Evolutionary conservation across 2,888 invertebrate genomes (phyloP).

Genomic region (Plusia festucae): DNA sequence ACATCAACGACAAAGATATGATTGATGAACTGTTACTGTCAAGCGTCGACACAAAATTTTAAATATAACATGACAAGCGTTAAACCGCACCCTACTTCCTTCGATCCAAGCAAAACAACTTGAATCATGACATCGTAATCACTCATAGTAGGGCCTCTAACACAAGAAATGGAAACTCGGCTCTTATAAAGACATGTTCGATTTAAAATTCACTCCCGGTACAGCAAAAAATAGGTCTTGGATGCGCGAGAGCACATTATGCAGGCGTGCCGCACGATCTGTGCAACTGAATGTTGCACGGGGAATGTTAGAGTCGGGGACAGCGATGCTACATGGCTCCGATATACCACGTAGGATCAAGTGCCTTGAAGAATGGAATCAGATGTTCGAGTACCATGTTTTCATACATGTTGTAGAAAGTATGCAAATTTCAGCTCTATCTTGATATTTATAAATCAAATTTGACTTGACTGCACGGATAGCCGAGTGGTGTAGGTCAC

Average conservation of each 20-base stretch:
- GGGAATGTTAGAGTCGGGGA: conserved; percentile 60
- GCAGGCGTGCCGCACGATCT: conserved; percentile 87
- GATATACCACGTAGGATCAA: conserved; percentile 40
- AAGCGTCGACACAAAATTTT: conserved; percentile 9
- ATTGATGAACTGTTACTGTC: conserved; percentile 44
- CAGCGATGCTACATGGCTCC: conserved; percentile 48
- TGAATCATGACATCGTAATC: conserved; percentile 29
- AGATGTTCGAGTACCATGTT: conserved; percentile 32
- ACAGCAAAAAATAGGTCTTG: conserved; percentile 86
- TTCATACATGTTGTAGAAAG: not conserved
- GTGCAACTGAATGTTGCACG: conserved; percentile 62
- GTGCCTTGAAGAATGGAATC: conserved; percentile 31
- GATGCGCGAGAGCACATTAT: conserved; percentile 80
- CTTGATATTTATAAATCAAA: too few species aligned
- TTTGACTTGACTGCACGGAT: too few species aligned
- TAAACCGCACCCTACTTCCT: conserved; percentile 29
- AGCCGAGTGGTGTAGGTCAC: too few species aligned
- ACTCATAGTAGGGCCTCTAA: conserved; percentile 64
- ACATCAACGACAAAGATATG: conserved; percentile 40
- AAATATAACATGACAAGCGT: conserved; percentile 42
- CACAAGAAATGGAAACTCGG: conserved; percentile 74
- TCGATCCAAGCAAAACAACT: conserved; percentile 35
- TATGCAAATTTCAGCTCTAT: too few species aligned
- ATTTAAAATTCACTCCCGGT: conserved; percentile 83
- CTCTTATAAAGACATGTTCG: conserved; percentile 84